Percentiles rank a stretch among this genome's conserved stretches.
phyloP scores from a whole-genome alignment of 2,113 vertebrate species.

The Pedetes capensis region DNA sequence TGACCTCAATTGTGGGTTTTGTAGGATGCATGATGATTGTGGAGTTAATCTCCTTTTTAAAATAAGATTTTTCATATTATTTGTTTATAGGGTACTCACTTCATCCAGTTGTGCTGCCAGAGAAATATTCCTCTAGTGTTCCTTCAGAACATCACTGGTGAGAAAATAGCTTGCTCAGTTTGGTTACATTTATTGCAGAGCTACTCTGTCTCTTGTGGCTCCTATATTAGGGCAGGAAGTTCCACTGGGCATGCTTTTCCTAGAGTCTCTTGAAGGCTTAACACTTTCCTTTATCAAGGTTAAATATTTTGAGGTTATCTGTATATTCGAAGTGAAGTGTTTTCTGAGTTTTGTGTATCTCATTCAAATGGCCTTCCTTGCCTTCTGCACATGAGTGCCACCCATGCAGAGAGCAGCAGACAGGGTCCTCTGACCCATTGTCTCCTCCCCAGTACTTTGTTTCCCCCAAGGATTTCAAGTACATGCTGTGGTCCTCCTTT shows the following conservation, averaged over 20 bases:
- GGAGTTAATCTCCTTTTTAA: not conserved
- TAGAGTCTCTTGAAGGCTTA: not conserved
- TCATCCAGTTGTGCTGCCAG: constrained; percentile 97
- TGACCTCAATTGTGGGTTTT: not conserved
- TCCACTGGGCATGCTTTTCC: not conserved
- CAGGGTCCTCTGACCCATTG: not conserved
- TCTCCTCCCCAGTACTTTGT: not conserved
- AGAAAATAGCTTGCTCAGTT: constrained; percentile 51
- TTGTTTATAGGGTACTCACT: constrained; percentile 91
- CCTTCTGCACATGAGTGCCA: rapidly evolving
- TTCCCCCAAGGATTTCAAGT: not conserved
- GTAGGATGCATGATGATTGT: not conserved
- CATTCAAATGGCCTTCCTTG: not conserved
- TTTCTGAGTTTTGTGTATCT: not conserved
- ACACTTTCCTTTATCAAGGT: not conserved
- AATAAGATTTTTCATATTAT: not conserved
- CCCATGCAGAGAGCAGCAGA: not conserved
- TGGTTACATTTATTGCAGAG: not conserved
- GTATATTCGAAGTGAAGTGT: not conserved
- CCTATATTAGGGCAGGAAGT: not conserved
- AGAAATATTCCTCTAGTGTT: constrained; percentile 96
- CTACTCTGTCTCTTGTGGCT: not conserved
- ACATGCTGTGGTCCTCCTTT: not conserved
- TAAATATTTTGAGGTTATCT: not conserved
- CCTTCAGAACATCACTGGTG: constrained; percentile 97